phyloP scores from a whole-genome alignment of 2,888 invertebrate genomes.

The Acrobasis suavella region DNA sequence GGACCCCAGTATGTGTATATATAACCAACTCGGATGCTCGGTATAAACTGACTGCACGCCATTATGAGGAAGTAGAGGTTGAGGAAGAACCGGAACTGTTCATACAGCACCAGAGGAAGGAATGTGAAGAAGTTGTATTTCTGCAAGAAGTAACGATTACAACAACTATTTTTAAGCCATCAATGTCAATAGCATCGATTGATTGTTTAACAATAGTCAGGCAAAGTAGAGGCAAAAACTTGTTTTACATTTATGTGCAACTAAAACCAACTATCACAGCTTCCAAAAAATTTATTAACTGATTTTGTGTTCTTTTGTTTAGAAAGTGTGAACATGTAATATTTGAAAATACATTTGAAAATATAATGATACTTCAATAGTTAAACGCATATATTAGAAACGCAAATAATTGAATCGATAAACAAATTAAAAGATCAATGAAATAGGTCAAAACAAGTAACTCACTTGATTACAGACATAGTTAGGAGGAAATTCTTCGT shows the following conservation, averaged over 20 bases:
- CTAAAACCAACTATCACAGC: no score
- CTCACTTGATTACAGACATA: conserved; percentile 95
- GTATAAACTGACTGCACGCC: conserved; percentile 99
- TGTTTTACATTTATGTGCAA: no score
- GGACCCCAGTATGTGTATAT: conserved; percentile 99
- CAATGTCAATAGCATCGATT: no score
- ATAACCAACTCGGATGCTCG: conserved; percentile 97
- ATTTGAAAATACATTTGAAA: background rate
- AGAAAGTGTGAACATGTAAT: no score
- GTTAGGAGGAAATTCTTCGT: conserved; percentile 95
- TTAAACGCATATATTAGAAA: background rate
- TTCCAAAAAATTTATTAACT: no score
- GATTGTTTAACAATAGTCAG: no score
- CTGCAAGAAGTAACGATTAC: conserved; percentile 72
- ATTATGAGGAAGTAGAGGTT: conserved; percentile 99
- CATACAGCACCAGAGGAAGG: conserved; percentile 95
- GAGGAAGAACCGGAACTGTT: conserved; percentile 99
- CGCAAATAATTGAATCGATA: background rate
- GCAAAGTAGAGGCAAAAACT: no score
- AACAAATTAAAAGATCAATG: background rate
- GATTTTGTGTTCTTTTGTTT: no score
- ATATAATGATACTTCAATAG: background rate
- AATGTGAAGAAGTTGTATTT: conserved; percentile 98
- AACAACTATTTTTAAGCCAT: background rate
- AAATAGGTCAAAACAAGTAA: conserved; percentile 29